Conservation (phyloP, 1,140 invertebrate species). For the Myzus persicae region DNA sequence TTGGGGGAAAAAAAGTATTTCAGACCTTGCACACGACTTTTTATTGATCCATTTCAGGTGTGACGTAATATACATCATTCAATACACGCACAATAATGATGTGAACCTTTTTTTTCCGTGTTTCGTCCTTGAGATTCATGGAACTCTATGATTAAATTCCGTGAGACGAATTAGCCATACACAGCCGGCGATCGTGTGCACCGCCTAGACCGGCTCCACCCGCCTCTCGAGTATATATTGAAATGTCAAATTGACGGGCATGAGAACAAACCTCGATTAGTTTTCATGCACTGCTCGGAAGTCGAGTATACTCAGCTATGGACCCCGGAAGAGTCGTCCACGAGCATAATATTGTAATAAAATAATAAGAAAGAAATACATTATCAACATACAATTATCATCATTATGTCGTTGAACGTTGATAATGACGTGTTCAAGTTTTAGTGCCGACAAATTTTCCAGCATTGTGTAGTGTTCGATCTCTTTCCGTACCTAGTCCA, state of each 20-base stretch:
- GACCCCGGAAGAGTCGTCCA: background rate
- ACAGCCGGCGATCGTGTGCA: background rate
- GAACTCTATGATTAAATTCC: slow-evolving; percentile 38
- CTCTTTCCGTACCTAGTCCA: background rate
- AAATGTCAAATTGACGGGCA: slow-evolving; percentile 34
- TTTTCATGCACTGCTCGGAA: background rate
- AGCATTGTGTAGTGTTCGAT: background rate
- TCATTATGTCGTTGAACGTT: too few relatives aligned
- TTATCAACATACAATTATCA: background rate
- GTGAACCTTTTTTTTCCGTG: slow-evolving; percentile 22
- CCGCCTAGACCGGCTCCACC: background rate
- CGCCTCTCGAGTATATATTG: background rate
- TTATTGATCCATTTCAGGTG: slow-evolving; percentile 25
- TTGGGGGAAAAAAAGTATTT: background rate
- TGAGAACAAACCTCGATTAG: slow-evolving; percentile 19
- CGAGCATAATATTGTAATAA: background rate
- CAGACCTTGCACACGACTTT: slow-evolving; percentile 14
- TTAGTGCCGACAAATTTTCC: background rate
- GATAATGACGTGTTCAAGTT: background rate
- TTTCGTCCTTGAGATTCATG: slow-evolving; percentile 6
- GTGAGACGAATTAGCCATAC: slow-evolving; percentile 28
- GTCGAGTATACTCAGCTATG: background rate
- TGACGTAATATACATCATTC: background rate
- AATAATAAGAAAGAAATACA: background rate
- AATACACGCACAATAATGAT: background rate